These are phyloP conservation scores for Homarus americanus DNA, from an alignment of 1,140 invertebrate species.

Conservation along the genomic window DNA sequence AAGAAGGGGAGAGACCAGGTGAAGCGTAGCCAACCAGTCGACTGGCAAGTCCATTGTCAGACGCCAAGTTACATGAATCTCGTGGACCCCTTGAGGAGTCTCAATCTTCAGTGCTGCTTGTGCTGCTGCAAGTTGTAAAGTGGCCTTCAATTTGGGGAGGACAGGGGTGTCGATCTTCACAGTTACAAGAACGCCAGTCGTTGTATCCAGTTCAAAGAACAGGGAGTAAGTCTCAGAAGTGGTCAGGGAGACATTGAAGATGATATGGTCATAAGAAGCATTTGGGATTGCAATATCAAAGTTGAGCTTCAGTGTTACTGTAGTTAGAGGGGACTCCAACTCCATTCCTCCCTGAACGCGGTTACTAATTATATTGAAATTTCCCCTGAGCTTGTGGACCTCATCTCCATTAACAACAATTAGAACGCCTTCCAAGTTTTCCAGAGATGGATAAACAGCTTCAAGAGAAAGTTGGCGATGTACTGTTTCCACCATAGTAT, in stretches of 20 bases:
- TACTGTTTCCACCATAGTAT: neutral
- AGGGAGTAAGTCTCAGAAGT: conserved; percentile 26
- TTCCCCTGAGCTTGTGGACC: conserved; percentile 33
- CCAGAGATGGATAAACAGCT: conserved; percentile 33
- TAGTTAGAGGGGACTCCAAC: conserved; percentile 31
- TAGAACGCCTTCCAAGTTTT: conserved; percentile 16
- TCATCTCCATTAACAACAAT: conserved; percentile 19
- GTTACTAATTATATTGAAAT: neutral
- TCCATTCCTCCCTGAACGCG: conserved; percentile 31
- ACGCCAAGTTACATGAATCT: conserved; percentile 11
- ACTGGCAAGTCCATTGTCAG: conserved; percentile 13
- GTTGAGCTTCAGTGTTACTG: conserved; percentile 7
- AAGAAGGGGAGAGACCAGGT: conserved; percentile 36
- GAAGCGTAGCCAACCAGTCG: conserved; percentile 10
- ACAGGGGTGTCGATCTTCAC: conserved; percentile 38
- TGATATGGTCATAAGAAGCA: conserved; percentile 20
- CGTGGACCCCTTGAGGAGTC: conserved; percentile 41
- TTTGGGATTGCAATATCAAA: conserved; percentile 36
- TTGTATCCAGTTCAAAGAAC: conserved; percentile 21
- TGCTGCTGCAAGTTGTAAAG: neutral
- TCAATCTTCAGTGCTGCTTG: neutral
- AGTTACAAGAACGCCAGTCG: neutral
- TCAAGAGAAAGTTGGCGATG: conserved; percentile 25
- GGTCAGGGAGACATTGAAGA: conserved; percentile 13
- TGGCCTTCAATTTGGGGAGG: conserved; percentile 10